Percentiles rank a stretch among this genome's conserved stretches.
Conservation (phyloP, 1,140 invertebrate genomes). For the Sesamia nonagrioides region DNA sequence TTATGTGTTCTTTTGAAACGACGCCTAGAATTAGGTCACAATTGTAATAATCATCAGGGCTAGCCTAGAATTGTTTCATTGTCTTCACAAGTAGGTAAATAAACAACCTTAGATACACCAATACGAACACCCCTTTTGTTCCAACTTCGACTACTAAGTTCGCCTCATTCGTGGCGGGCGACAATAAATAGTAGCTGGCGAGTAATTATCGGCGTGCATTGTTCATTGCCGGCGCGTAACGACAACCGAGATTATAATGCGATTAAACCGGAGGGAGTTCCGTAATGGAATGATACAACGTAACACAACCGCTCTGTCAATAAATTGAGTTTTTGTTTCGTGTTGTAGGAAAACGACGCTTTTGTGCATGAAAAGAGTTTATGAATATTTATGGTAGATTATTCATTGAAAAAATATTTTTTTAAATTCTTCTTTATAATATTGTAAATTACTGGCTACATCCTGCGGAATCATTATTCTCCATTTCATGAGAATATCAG, state of each 20-base stretch:
- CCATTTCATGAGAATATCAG: no score
- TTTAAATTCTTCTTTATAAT: no score
- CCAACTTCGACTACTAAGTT: slow-evolving; percentile 5
- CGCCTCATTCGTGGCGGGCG: slow-evolving; percentile 7
- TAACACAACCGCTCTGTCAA: slow-evolving; percentile 20
- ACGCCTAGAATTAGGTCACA: no score
- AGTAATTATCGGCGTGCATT: slow-evolving; percentile 66
- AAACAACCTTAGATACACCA: no score
- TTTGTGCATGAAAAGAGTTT: background rate
- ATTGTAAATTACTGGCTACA: no score
- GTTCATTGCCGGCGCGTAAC: slow-evolving; percentile 59
- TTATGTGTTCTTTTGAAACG: background rate
- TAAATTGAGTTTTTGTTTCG: slow-evolving; percentile 32
- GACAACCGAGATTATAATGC: slow-evolving; percentile 65
- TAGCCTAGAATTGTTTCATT: no score
- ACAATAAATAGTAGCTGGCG: slow-evolving; percentile 59
- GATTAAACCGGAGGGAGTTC: slow-evolving; percentile 58
- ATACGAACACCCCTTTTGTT: background rate
- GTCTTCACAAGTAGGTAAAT: no score
- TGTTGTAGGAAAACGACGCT: background rate
- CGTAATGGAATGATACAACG: slow-evolving; percentile 52
- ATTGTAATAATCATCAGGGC: no score
- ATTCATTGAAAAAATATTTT: background rate
- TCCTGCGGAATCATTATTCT: no score
- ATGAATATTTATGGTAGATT: background rate